Evolutionary conservation across 2,797 vertebrate genomes (phyloP).

Genomic region (Cuniculus paca): DNA sequence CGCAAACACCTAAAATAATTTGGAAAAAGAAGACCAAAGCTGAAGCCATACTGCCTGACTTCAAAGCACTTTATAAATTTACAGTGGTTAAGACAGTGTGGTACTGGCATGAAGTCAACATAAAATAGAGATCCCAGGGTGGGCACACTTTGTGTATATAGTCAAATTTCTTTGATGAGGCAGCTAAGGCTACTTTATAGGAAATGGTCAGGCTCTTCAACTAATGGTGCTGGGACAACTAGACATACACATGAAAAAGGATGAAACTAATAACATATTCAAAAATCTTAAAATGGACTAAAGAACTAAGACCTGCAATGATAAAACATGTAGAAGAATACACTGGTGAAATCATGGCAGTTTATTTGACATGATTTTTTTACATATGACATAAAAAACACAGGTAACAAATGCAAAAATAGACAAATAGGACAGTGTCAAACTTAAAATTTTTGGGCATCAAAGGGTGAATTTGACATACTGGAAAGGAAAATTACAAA

Average conservation of each 20-base stretch:
- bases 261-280: background rate
- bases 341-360: background rate
- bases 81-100: background rate
- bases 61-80: background rate
- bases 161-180: background rate
- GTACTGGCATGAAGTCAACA: background rate
- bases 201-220: background rate
- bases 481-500: background rate
- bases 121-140: background rate
- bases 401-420: background rate
- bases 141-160: background rate
- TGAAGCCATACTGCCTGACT: background rate
- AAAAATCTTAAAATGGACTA: background rate
- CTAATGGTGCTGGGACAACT: background rate
- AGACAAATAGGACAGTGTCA: background rate
- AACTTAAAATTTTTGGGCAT: background rate
- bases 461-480: background rate
- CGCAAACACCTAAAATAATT: background rate
- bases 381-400: background rate
- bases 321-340: background rate
- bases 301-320: background rate
- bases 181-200: background rate
- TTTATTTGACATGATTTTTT: background rate
- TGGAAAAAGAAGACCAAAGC: constrained; percentile 38
- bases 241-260: background rate